phyloP scores from a whole-genome alignment of 2,888 invertebrate genomes.

The Ectobius pallidus region DNA sequence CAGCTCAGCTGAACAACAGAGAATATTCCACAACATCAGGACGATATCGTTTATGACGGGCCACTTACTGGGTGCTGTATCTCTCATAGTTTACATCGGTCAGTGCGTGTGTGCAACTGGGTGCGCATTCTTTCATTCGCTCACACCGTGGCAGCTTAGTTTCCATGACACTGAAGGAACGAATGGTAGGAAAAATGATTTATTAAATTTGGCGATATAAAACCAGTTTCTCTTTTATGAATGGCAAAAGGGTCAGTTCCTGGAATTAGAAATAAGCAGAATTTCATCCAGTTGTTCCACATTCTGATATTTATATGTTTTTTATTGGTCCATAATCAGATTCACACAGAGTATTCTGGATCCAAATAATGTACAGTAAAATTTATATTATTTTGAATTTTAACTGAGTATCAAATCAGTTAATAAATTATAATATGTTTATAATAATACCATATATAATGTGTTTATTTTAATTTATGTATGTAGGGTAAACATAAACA shows the following conservation, averaged over 20 bases:
- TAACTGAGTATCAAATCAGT: too few relatives aligned
- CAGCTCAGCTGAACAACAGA: slow-evolving; percentile 31
- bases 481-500: too few relatives aligned
- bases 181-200: slow-evolving; percentile 41
- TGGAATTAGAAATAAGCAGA: neutral
- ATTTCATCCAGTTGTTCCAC: too few relatives aligned
- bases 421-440: too few relatives aligned
- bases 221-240: neutral
- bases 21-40: slow-evolving; percentile 26
- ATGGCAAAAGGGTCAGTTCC: neutral
- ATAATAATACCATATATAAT: too few relatives aligned
- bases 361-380: too few relatives aligned
- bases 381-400: too few relatives aligned
- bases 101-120: slow-evolving; percentile 27
- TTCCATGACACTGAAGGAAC: slow-evolving; percentile 43
- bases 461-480: too few relatives aligned
- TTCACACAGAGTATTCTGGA: too few relatives aligned
- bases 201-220: slow-evolving; percentile 8
- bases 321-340: too few relatives aligned
- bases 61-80: slow-evolving; percentile 31
- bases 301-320: too few relatives aligned
- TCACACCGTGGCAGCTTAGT: slow-evolving; percentile 42
- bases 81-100: slow-evolving; percentile 30
- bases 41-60: slow-evolving; percentile 22
- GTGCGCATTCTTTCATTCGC: slow-evolving; percentile 32